Evolutionary conservation across 2,797 vertebrate genomes (phyloP).

Genomic region (Typhlichthys subterraneus): DNA sequence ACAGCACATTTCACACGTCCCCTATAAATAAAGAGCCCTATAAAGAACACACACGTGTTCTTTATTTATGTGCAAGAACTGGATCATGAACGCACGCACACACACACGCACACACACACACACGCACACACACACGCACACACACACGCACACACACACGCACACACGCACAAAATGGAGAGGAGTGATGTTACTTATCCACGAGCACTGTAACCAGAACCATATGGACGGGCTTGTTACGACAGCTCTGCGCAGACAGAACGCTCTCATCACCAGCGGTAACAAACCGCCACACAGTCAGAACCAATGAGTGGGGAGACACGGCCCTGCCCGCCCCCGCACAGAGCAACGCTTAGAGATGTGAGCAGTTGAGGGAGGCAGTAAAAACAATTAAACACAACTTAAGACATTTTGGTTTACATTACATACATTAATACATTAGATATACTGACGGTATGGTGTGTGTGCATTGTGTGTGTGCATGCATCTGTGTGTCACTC

Average conservation of each 20-base stretch:
- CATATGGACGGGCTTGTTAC: too few relatives aligned
- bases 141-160: not conserved
- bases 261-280: too few relatives aligned
- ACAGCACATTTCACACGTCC: not conserved
- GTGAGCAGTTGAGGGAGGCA: too few relatives aligned
- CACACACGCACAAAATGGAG: not conserved
- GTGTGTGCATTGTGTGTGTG: constrained; percentile 5
- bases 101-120: not conserved
- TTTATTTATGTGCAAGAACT: not conserved
- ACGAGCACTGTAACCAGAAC: too few relatives aligned
- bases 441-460: not conserved
- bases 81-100: not conserved
- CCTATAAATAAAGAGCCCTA: too few relatives aligned
- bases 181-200: too few relatives aligned
- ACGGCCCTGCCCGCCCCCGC: too few relatives aligned
- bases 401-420: constrained; percentile 8
- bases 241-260: too few relatives aligned
- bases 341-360: too few relatives aligned
- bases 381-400: not conserved
- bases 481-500: not conserved
- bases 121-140: not conserved
- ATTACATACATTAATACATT: too few relatives aligned
- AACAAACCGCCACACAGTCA: too few relatives aligned
- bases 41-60: not conserved
- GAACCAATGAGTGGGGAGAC: too few relatives aligned